These are phyloP conservation scores for Speoplatyrhinus poulsoni DNA, from an alignment of 2,113 vertebrate genomes.

Conservation along the genomic window DNA sequence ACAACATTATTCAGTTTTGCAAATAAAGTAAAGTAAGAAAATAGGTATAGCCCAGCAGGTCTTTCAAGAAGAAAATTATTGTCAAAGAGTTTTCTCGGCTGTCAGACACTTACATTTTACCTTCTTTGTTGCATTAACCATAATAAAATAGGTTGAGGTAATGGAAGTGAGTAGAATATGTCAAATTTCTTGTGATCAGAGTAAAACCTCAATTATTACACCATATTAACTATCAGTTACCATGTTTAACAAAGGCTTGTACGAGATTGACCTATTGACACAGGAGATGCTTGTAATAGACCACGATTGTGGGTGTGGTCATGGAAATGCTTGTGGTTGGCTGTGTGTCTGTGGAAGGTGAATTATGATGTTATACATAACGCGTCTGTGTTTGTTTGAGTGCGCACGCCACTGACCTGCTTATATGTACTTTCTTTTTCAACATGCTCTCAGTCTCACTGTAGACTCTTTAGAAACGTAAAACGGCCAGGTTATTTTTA, in stretches of 20 bases:
- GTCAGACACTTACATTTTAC: too few species aligned
- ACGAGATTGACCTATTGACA: too few species aligned
- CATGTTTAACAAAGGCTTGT: too few species aligned
- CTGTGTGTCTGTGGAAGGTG: conserved; percentile 59
- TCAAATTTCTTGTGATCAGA: too few species aligned
- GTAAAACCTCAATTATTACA: too few species aligned
- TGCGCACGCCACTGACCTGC: conserved; percentile 37
- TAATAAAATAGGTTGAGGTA: background rate
- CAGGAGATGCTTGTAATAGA: conserved; percentile 53
- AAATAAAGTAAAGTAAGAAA: background rate
- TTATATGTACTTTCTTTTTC: conserved; percentile 41
- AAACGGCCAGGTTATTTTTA: conserved; percentile 51
- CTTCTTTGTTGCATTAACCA: background rate
- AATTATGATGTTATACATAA: conserved; percentile 48
- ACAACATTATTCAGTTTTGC: background rate
- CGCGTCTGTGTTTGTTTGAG: conserved; percentile 17
- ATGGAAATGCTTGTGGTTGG: conserved; percentile 49
- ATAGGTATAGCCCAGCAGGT: too few species aligned
- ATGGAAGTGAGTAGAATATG: too few species aligned
- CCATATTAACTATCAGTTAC: too few species aligned
- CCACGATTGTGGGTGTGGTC: conserved; percentile 63
- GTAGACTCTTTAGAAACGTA: conserved; percentile 56
- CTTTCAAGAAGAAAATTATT: too few species aligned
- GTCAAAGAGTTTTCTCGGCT: too few species aligned
- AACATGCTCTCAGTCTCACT: conserved; percentile 55